Percentiles rank a stretch among this genome's conserved stretches.
Conservation (phyloP, 2,797 vertebrate genomes). For the Podarcis lilfordi region DNA sequence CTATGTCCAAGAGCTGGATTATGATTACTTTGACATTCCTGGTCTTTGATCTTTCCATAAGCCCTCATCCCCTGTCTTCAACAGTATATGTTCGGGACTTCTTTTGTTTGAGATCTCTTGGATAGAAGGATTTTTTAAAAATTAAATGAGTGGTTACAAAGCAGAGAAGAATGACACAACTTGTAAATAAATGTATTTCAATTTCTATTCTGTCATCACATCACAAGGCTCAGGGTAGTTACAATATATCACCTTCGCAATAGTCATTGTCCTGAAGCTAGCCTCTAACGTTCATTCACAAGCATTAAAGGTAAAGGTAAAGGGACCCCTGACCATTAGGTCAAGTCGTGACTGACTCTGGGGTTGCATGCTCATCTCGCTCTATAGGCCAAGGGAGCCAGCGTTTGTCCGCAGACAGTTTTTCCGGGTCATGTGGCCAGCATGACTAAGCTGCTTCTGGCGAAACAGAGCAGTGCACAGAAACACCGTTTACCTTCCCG, state of each 20-base stretch:
- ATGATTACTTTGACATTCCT: constrained; percentile 57
- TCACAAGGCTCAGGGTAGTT: not conserved
- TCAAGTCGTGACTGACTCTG: too few relatives aligned
- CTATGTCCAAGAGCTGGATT: constrained; percentile 60
- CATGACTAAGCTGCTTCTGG: too few relatives aligned
- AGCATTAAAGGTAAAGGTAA: too few relatives aligned
- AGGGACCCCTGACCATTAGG: too few relatives aligned
- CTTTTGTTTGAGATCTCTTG: constrained; percentile 7
- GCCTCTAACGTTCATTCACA: not conserved
- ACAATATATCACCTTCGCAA: not conserved
- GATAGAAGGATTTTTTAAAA: not conserved
- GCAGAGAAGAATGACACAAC: too few relatives aligned
- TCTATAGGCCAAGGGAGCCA: too few relatives aligned
- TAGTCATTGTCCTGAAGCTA: not conserved
- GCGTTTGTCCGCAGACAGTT: too few relatives aligned
- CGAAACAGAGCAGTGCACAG: too few relatives aligned
- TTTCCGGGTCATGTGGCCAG: too few relatives aligned
- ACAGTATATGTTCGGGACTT: constrained; percentile 25
- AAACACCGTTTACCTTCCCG: too few relatives aligned
- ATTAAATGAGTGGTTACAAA: not conserved
- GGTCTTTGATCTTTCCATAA: constrained; percentile 55
- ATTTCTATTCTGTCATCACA: not conserved
- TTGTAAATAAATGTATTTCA: not conserved
- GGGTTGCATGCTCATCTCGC: too few relatives aligned
- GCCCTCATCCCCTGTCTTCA: constrained; percentile 44